Percentiles rank a stretch among this genome's conserved stretches.
Conservation (phyloP, 2,113 vertebrate species). For the Tretioscincus oriximinensis region DNA sequence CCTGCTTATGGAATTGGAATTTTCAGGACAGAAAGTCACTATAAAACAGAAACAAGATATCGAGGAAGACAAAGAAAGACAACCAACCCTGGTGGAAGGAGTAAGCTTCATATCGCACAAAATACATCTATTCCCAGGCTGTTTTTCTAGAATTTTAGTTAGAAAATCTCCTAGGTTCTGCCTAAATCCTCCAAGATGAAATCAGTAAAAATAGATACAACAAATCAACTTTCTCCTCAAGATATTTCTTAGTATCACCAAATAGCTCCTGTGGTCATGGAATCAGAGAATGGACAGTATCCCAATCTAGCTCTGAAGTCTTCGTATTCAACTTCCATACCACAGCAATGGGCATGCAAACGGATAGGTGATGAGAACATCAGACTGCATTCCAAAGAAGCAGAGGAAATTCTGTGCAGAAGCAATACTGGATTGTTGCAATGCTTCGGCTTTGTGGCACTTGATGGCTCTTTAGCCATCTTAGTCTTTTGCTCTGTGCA, state of each 20-base stretch:
- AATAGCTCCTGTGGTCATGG: not conserved
- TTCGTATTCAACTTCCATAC: not conserved
- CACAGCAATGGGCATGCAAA: not conserved
- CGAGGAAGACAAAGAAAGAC: not conserved
- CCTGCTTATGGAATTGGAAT: not conserved
- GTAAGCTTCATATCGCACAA: not conserved
- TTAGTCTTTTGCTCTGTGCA: not conserved
- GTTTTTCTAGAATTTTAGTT: conserved; percentile 10
- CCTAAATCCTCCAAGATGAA: not conserved
- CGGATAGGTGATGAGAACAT: not conserved
- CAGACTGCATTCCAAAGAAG: not conserved
- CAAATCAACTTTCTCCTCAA: not conserved
- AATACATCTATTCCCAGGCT: not conserved
- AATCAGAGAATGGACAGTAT: not conserved
- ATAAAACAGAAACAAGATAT: not conserved
- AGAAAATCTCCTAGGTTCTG: not conserved
- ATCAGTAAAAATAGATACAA: not conserved
- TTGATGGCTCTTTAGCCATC: not conserved
- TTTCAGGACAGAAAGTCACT: not conserved
- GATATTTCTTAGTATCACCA: not conserved
- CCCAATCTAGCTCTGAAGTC: not conserved
- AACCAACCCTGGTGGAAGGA: not conserved
- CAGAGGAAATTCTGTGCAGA: not conserved
- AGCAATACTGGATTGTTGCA: not conserved
- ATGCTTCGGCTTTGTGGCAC: not conserved